phyloP scores from a whole-genome alignment of 2,888 invertebrate genomes.

The Pegoplata infirma region DNA sequence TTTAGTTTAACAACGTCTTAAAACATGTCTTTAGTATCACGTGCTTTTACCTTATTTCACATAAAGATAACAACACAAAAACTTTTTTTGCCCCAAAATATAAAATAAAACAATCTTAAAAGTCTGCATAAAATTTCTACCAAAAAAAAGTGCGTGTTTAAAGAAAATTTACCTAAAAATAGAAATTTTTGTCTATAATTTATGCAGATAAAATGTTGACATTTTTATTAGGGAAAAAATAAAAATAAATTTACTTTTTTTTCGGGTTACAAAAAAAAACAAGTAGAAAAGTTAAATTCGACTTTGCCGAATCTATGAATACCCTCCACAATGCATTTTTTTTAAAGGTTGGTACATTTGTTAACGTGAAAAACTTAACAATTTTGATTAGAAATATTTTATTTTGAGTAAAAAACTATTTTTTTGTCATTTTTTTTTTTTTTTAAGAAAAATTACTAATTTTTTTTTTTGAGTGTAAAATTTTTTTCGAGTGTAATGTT shows the following conservation, averaged over 20 bases:
- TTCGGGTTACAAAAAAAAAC: not conserved
- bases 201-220: conserved; percentile 7
- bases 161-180: not conserved
- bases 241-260: not conserved
- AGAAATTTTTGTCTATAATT: not conserved
- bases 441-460: no score
- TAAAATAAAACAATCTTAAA: not conserved
- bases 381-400: no score
- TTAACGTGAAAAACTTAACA: no score
- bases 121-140: not conserved
- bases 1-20: not conserved
- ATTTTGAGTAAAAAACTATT: no score
- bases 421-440: no score
- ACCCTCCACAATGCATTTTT: no score
- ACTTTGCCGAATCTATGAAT: no score
- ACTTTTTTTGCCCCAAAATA: no score
- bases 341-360: no score
- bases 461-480: no score
- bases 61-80: conserved; percentile 3
- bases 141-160: conserved; percentile 4
- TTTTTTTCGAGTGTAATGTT: no score
- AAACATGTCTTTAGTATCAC: not conserved
- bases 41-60: not conserved
- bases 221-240: not conserved
- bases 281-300: no score